Evolutionary conservation across 2,888 invertebrate species (phyloP), one percentile per base, ranked within the genome.

Genomic region (Beris morrisii): DNA sequence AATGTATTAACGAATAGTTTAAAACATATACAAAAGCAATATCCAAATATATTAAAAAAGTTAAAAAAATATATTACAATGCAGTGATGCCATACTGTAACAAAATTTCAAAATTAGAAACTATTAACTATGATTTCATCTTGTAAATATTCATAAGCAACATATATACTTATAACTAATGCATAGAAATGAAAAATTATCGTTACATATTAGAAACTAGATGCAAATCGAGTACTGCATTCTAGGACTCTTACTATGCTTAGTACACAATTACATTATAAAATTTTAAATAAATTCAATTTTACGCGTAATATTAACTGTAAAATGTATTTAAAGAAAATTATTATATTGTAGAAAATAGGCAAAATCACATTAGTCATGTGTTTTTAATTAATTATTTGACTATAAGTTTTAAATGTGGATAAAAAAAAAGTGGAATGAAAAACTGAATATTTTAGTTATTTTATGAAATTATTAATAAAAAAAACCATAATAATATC

Each of bases 121-220:
- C 3, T 15, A 58, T 58, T 43, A 57, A 9, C 12, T 57, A 12
- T 38, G 32, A 32, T 22, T 13, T 45, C 9, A 31, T 45, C 22
- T 38, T 58, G 45, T 43, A 22, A 43, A 56, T 56, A 56, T 56
- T 43, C n/a, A 56, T 56, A 52, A 22, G 22, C 43, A 43, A 50
- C 45, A 57, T 48, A 58, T 58, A 43, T 66, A 31, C 38, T 59
- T 11, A 38, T 58, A 65, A 43, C 52, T 28, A 58, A 32, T 22
- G 3, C 22, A 22, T 2, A 22, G 22, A 22, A 22, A 22, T 22
- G 22, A 22, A 22, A 22, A 22, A 22, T 22, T 22, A 22, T 22
- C 22, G 22, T 22, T 22, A 22, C 22, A 22, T 22, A 22, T 22
- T 22, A 22, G 22, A 22, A 22, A 22, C 22, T 22, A 22, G 22